Evolutionary conservation across 1,140 invertebrate genomes (phyloP).

Genomic region (Pseudomyrmex pallidus): DNA sequence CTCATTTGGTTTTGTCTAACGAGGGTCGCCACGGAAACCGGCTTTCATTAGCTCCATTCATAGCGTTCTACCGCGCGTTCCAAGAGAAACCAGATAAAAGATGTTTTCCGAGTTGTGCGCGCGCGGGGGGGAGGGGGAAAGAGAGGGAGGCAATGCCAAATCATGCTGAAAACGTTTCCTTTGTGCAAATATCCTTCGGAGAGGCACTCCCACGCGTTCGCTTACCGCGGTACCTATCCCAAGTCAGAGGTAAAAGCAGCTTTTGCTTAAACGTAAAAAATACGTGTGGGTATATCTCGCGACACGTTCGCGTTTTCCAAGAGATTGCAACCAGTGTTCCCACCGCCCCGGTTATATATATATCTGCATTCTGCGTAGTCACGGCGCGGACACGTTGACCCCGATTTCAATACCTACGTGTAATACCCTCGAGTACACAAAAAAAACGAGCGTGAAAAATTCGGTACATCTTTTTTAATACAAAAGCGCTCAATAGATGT

Average conservation of each 20-base stretch:
- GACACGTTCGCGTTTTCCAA: slow-evolving; percentile 2
- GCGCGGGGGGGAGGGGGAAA: too few species aligned
- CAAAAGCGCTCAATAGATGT: too few species aligned
- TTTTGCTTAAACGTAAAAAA: too few species aligned
- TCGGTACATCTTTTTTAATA: neutral
- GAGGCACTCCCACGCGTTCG: neutral
- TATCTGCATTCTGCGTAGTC: slow-evolving; percentile 7
- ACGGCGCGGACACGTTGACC: slow-evolving; percentile 35
- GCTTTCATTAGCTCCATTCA: slow-evolving; percentile 38
- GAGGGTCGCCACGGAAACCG: neutral
- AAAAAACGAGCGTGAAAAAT: neutral
- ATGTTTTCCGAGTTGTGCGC: neutral
- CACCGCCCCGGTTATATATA: neutral
- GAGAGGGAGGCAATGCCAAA: neutral
- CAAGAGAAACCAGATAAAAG: slow-evolving; percentile 17
- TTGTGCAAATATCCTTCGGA: neutral
- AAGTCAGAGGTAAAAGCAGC: neutral
- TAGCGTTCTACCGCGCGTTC: neutral
- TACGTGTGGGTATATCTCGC: neutral
- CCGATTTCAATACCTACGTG: slow-evolving; percentile 34
- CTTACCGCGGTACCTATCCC: neutral
- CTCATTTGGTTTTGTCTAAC: neutral
- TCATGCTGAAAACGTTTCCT: slow-evolving; percentile 12
- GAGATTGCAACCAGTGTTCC: slow-evolving; percentile 4
- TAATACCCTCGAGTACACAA: slow-evolving; percentile 1